Evolutionary conservation across 2,797 vertebrate species (phyloP), one percentile per base, ranked within the genome.

Genomic region (Eulemur albifrons): DNA sequence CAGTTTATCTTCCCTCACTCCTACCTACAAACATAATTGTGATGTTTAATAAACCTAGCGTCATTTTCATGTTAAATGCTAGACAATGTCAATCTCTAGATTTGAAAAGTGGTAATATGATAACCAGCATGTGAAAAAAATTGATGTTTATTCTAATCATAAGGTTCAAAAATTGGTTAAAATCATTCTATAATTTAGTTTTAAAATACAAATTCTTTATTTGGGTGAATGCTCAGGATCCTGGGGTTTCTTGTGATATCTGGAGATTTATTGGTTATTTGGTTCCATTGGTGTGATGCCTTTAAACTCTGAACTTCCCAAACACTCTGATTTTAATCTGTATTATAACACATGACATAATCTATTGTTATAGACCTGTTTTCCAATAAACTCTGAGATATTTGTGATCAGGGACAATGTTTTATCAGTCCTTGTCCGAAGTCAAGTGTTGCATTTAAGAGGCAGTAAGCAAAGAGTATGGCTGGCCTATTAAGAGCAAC

Each of bases 241-340:
- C 23, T 52, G 27, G 23, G 15, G 18, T 52, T 90, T 93, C 43
- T 89, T 76, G 1, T 82, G 63, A 27, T 72, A 81, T 43, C 23
- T 91, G 52, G 75, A 81, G 25, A 80, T 59, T 63, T 59, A 77
- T 45, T 82, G 25, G 6, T 67, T 70, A 35, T 91, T 92, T 92
- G 12, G 12, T 88, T 93, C 15, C 8, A 35, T 13, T 85, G n/a
- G 10, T 82, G 2, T 59, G 48, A 67, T 91, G 21, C 6, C 43
- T 40, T 69, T 87, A 20, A n/a, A 65, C 20, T 70, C 13, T 52
- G 32, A 61, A 35, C 12, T 79, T 30, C 54, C 4, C 48, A 73
- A n/a, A 30, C 18, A 43, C 11, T 35, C 10, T 91, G 61, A 79
- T 96, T 93, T 94, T 93, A 92, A 75, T 95, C 35, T 93, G 2